A percentile compares a stretch with the other conserved stretches of the same genome.
phyloP scores from a whole-genome alignment of 2,888 invertebrate genomes.

The Scaptomyza polygonia region DNA sequence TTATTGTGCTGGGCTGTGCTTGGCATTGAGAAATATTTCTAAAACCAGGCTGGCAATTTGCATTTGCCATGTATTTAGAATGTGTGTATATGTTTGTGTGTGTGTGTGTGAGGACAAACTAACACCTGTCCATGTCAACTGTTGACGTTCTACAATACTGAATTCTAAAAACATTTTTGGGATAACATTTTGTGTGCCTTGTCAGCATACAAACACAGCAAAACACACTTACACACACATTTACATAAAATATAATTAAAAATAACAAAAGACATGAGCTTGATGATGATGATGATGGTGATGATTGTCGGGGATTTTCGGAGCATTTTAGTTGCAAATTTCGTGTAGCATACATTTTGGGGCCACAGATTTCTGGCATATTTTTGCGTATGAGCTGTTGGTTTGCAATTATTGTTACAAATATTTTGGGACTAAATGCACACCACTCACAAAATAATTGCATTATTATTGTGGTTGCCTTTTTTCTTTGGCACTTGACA shows the following conservation, averaged over 20 bases:
- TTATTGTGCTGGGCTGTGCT: conserved; percentile 20
- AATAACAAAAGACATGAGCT: conserved; percentile 46
- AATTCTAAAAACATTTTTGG: conserved; percentile 53
- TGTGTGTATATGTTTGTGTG: conserved; percentile 10
- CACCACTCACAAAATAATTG: conserved; percentile 58
- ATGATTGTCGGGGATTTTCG: neutral
- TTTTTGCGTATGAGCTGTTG: conserved; percentile 49
- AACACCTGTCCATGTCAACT: conserved; percentile 68
- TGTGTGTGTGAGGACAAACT: conserved; percentile 44
- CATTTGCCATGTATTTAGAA: conserved; percentile 35
- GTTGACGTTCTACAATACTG: conserved; percentile 56
- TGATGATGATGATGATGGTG: neutral
- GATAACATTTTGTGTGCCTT: conserved; percentile 52
- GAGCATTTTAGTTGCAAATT: conserved; percentile 29
- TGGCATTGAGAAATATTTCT: conserved; percentile 56
- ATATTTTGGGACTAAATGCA: conserved; percentile 54
- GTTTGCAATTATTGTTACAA: conserved; percentile 64
- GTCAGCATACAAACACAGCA: conserved; percentile 51
- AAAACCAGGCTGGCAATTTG: conserved; percentile 50
- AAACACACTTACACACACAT: conserved; percentile 32
- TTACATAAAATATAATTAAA: conserved; percentile 75
- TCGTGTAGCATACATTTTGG: conserved; percentile 34
- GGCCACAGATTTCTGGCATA: conserved; percentile 64
- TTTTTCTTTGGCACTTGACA: conserved; percentile 22
- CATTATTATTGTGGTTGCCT: conserved; percentile 30